Base-by-base conservation (phyloP, 2,888 invertebrate genomes). In the Andricus curvator region DNA sequence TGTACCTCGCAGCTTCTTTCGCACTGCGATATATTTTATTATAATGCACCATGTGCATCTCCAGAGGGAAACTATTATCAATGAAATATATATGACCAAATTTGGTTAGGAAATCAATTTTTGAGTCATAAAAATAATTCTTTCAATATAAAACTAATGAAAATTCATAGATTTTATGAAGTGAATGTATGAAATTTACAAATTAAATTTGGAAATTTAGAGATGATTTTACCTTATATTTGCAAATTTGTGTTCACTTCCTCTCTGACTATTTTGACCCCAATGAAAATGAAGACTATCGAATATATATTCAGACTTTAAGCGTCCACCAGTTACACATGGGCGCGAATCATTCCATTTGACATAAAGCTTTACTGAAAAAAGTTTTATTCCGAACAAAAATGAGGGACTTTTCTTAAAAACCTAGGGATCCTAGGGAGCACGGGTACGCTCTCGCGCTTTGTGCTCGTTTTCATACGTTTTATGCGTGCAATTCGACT, bases 21-120 rank as follows among this genome's bases (percentile, higher is more conserved):
- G 25, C 15, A 48, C 20, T 70, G 17, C 29, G 17, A 11, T 70
- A 51, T 51, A 48, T 70, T 1, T 48, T 48, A 20, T 48, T 13
- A 25, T 70, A 51, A 29, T 70, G 70, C 9, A 70, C 48, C 48
- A 70, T 48, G 29, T 70, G 70, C 51, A 70, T 70, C 20, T 70
- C 70, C 29, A 70, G 25, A 48, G 70, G 70, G n/a, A 70, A 70
- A 17, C 68, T 44, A 20, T 62, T 25, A 62, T 4, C 0, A 25
- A 11, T 25, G 9, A 25, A 62, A 25, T 56, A 15, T 48, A 8
- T 60, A 8, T 11, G 5, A 25, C 1, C 13, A 13, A 13, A 25
- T 60, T 60, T 13, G 0, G 1, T 11, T 22, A 60, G 4, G 11
- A 60, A 3, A n/a, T 4, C 20, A 56, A 60, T 3, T 6, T 13